phyloP scores from a whole-genome alignment of 1,140 invertebrate genomes.

The Berghia stephanieae region DNA sequence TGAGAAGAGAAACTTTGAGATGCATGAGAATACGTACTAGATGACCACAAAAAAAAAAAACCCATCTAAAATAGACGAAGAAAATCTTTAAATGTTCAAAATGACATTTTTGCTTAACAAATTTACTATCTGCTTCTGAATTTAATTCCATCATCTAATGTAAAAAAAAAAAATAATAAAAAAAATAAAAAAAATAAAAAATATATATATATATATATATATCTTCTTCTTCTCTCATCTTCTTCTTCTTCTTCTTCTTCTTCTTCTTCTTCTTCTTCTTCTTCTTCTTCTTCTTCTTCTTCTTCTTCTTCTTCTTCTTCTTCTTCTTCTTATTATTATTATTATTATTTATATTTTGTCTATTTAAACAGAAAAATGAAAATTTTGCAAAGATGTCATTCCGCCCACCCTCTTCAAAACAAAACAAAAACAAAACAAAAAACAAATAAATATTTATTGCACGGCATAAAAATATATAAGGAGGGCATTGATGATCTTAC shows the following conservation, averaged over 20 bases:
- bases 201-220: neutral
- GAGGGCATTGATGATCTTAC: constrained; percentile 35
- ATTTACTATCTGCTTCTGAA: too few relatives aligned
- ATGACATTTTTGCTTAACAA: too few relatives aligned
- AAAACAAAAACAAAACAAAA: neutral
- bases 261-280: neutral
- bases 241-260: neutral
- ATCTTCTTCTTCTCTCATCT: too few relatives aligned
- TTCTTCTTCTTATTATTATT: too few relatives aligned
- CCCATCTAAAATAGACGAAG: neutral
- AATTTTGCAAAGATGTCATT: too few relatives aligned
- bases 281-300: neutral
- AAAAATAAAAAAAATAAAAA: neutral
- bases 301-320: neutral
- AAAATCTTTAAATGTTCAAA: too few relatives aligned
- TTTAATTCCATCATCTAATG: too few relatives aligned
- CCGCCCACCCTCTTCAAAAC: too few relatives aligned
- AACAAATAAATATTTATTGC: neutral
- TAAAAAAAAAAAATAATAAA: neutral
- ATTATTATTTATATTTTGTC: neutral
- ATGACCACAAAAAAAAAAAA: neutral
- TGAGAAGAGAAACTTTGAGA: too few relatives aligned
- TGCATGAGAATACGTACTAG: too few relatives aligned
- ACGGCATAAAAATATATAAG: neutral
- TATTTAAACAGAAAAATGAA: too few relatives aligned